Evolutionary conservation across 2,113 vertebrate genomes (phyloP).

Genomic region (Ailuropoda melanoleuca): DNA sequence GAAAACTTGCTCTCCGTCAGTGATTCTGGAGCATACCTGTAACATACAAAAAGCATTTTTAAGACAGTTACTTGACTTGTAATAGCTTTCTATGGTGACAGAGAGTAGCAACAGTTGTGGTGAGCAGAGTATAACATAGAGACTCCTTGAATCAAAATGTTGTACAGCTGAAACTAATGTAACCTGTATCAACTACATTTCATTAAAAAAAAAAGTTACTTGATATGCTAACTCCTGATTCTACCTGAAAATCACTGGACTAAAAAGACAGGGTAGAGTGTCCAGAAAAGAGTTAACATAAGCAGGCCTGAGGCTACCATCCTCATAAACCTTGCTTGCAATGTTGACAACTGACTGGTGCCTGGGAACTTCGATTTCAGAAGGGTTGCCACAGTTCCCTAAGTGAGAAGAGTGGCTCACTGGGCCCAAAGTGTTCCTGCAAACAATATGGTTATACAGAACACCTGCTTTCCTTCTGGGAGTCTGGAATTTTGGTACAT

Average conservation of each 20-base stretch:
- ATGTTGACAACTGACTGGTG: neutral
- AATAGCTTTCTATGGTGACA: neutral
- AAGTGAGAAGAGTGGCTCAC: neutral
- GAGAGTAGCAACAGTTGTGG: neutral
- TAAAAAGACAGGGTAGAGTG: neutral
- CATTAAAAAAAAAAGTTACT: neutral
- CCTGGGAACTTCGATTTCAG: neutral
- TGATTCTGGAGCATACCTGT: slow-evolving; percentile 98
- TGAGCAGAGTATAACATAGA: neutral
- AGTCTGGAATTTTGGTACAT: neutral
- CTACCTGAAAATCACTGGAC: neutral
- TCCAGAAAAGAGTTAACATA: neutral
- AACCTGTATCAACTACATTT: neutral
- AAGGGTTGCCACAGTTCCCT: neutral
- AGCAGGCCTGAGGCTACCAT: neutral
- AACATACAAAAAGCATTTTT: slow-evolving; percentile 49
- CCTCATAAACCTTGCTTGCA: neutral
- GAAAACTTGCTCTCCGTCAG: slow-evolving; percentile 98
- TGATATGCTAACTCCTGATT: neutral
- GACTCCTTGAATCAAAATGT: neutral
- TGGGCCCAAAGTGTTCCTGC: neutral
- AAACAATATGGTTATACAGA: neutral
- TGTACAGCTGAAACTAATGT: neutral
- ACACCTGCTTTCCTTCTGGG: neutral
- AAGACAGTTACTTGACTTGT: neutral